phyloP scores from a whole-genome alignment of 2,113 vertebrate species.

The Diglossa brunneiventris region DNA sequence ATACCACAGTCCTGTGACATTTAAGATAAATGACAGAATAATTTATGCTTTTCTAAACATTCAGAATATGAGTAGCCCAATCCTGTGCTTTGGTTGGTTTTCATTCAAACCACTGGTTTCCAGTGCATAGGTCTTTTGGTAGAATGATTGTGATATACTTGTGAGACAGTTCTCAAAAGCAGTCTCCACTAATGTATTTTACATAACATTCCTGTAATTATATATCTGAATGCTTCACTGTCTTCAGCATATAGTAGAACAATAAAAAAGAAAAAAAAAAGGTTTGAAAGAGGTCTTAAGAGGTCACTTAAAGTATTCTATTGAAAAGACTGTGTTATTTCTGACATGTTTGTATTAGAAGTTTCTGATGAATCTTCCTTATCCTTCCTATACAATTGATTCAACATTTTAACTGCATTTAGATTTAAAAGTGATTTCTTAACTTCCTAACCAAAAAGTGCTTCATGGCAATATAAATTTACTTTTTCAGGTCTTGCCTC shows the following conservation, averaged over 20 bases:
- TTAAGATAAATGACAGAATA: background rate
- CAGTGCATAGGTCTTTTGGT: background rate
- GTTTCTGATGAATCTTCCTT: background rate
- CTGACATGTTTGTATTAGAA: background rate
- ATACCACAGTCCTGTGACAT: background rate
- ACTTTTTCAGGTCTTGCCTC: background rate
- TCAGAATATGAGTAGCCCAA: background rate
- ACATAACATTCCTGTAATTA: background rate
- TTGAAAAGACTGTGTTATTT: background rate
- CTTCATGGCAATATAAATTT: background rate
- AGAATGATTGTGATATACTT: background rate
- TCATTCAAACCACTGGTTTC: background rate
- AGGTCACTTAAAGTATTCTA: background rate
- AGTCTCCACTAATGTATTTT: background rate
- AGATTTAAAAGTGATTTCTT: background rate
- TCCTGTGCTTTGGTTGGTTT: background rate
- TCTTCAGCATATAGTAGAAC: background rate
- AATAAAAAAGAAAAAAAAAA: background rate
- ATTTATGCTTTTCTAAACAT: background rate
- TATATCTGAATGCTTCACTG: background rate
- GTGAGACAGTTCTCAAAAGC: background rate
- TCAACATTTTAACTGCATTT: background rate
- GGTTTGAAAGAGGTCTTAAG: background rate
- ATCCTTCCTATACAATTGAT: background rate
- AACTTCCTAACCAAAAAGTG: background rate